These are phyloP conservation scores for Teleogryllus oceanicus DNA, from an alignment of 2,888 invertebrate genomes.

Conservation along the genomic window DNA sequence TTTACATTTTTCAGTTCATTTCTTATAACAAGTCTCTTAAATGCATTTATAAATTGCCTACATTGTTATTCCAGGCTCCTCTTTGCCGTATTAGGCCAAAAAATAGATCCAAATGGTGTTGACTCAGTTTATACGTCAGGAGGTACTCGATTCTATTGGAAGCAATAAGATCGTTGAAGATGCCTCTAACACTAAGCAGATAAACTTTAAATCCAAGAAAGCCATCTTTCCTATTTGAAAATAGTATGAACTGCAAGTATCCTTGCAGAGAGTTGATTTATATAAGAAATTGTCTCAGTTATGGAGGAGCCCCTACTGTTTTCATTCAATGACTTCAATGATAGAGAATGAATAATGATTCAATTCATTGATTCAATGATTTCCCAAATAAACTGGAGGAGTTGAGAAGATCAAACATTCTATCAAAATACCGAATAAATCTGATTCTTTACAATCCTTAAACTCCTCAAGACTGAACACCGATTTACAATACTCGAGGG, in stretches of 20 bases:
- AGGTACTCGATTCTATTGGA: slow-evolving; percentile 22
- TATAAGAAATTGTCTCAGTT: background rate
- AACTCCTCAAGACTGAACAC: background rate
- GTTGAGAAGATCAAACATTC: background rate
- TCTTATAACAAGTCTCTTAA: slow-evolving; percentile 27
- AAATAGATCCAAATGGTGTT: slow-evolving; percentile 34
- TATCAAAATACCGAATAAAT: background rate
- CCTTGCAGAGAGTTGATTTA: background rate
- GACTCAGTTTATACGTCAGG: slow-evolving; percentile 31
- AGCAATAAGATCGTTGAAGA: background rate
- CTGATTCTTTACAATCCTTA: background rate
- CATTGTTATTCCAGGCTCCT: slow-evolving; percentile 36
- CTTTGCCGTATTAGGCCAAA: slow-evolving; percentile 31
- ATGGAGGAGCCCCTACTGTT: background rate
- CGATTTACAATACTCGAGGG: background rate
- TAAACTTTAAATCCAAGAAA: background rate
- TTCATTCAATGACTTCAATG: background rate
- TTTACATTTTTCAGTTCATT: background rate
- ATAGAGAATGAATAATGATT: too few relatives aligned
- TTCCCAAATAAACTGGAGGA: background rate
- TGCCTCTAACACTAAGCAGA: background rate
- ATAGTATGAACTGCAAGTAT: background rate
- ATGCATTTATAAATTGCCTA: slow-evolving; percentile 28
- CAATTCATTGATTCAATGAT: too few relatives aligned
- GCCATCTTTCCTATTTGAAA: background rate